Evolutionary conservation across 1,140 invertebrate genomes (phyloP), one percentile per base, ranked within the genome.

Genomic region (Apis cerana): DNA sequence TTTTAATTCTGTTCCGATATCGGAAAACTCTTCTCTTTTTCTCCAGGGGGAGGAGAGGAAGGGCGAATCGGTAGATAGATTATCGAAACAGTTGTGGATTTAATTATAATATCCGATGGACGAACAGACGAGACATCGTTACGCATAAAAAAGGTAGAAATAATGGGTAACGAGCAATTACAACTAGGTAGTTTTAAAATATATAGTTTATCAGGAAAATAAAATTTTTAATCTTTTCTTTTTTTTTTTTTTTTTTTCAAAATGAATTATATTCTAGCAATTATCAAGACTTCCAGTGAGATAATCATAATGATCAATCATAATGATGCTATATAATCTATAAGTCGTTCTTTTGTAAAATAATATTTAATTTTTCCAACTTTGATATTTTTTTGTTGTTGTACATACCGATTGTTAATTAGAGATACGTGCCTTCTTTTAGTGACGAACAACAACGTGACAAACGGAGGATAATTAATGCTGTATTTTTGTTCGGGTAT

Each of bases 391-490:
- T 43, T 50, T 58, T 43, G 2, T 33, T 61, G 72, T 72, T 19
- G 50, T 86, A 56, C 54, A 68, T 50, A 12, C 77, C 50, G 27
- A 59, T 50, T 64, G 59, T 56, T 75, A 59, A 65, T 84, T 84
- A 82, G 62, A 80, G 65, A 62, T 86, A 64, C 77, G 74, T 77
- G 48, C 13, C 21, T 10, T 77, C 21, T 10, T 77, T 82, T 68
- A 23, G 11, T 71, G 17, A 9, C 17, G 59, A 84, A 17, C 48
- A 43, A 33, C 27, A 27, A 43, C 52, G 61, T 21, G 67, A 48
- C 70, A 65, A 70, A 52, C 58, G 33, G 52, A 61, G 5, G 50
- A 70, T 61, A 72, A 84, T 85, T 72, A 67, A 80, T 84, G 70
- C 84, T 77, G 33, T 7, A 61, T 54, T 69, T 74, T 33, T 48